These are phyloP conservation scores for Eucidaris tribuloides DNA, from an alignment of 35 echinoderm and acorn worm species.

Conservation along the genomic window DNA sequence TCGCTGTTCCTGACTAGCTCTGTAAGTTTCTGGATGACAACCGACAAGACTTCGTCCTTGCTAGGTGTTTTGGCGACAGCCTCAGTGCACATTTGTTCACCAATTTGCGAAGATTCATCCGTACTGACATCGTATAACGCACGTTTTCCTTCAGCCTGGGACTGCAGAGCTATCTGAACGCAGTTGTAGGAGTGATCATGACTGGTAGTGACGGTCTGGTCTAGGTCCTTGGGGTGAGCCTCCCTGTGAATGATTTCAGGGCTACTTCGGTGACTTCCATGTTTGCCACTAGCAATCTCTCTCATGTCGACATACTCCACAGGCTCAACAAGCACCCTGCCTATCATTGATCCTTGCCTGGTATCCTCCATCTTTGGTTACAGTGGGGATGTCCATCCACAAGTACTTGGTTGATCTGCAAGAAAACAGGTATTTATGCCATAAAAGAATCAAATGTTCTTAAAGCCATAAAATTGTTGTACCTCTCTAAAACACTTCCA, in stretches of 20 bases:
- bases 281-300: slow-evolving; percentile 1
- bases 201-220: too few relatives aligned
- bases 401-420: too few relatives aligned
- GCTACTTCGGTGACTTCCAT: slow-evolving; percentile 5
- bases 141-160: not conserved
- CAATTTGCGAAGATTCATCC: too few relatives aligned
- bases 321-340: slow-evolving; percentile 2
- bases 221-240: not conserved
- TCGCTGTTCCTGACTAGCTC: slow-evolving; percentile 89
- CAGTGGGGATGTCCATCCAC: too few relatives aligned
- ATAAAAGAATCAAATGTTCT: too few relatives aligned
- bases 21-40: slow-evolving; percentile 97
- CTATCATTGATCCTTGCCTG: not conserved
- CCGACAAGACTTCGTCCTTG: slow-evolving; percentile 93
- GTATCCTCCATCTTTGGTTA: not conserved
- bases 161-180: not conserved
- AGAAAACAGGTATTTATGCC: too few relatives aligned
- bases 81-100: too few relatives aligned
- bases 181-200: slow-evolving; percentile 15
- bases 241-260: not conserved
- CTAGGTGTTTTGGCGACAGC: not conserved
- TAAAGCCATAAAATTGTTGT: too few relatives aligned
- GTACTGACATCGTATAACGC: too few relatives aligned
- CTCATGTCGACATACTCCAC: not conserved
- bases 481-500: too few relatives aligned